Conservation (phyloP, 2,113 vertebrate genomes). For the Macheiramphus alcinus region DNA sequence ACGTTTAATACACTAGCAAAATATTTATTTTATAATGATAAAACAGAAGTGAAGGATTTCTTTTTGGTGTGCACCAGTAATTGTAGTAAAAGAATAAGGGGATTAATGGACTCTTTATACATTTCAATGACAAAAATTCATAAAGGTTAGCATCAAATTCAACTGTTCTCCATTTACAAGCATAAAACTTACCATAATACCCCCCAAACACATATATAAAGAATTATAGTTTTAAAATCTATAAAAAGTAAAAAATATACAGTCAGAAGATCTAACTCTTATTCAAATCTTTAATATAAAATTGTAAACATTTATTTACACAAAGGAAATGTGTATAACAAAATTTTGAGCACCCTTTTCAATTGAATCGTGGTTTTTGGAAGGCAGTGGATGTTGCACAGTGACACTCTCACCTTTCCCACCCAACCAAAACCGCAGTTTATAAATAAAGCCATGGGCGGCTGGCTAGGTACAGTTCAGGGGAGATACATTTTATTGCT, state of each 20-base stretch:
- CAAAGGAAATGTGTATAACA: slow-evolving; percentile 80
- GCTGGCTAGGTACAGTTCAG: slow-evolving; percentile 59
- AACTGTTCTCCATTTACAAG: slow-evolving; percentile 77
- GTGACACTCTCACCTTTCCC: slow-evolving; percentile 51
- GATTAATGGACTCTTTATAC: slow-evolving; percentile 78
- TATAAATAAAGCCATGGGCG: slow-evolving; percentile 78
- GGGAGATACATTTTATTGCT: slow-evolving; percentile 77
- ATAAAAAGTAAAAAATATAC: slow-evolving; percentile 91
- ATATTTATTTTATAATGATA: slow-evolving; percentile 83
- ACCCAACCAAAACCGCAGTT: slow-evolving; percentile 60
- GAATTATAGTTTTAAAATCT: slow-evolving; percentile 85
- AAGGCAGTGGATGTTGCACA: slow-evolving; percentile 69
- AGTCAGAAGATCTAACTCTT: slow-evolving; percentile 83
- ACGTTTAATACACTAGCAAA: slow-evolving; percentile 80
- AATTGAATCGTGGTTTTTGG: slow-evolving; percentile 71
- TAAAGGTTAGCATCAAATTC: slow-evolving; percentile 76
- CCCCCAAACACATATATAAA: slow-evolving; percentile 81
- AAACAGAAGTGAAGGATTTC: slow-evolving; percentile 78
- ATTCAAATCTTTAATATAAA: slow-evolving; percentile 84
- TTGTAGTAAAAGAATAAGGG: slow-evolving; percentile 76
- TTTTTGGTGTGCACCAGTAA: slow-evolving; percentile 81
- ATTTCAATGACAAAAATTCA: slow-evolving; percentile 73
- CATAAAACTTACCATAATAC: slow-evolving; percentile 76
- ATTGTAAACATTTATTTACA: slow-evolving; percentile 90
- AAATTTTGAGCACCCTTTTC: slow-evolving; percentile 78